phyloP scores from a whole-genome alignment of 2,797 vertebrate genomes.

The Pseudocheirus occidentalis region DNA sequence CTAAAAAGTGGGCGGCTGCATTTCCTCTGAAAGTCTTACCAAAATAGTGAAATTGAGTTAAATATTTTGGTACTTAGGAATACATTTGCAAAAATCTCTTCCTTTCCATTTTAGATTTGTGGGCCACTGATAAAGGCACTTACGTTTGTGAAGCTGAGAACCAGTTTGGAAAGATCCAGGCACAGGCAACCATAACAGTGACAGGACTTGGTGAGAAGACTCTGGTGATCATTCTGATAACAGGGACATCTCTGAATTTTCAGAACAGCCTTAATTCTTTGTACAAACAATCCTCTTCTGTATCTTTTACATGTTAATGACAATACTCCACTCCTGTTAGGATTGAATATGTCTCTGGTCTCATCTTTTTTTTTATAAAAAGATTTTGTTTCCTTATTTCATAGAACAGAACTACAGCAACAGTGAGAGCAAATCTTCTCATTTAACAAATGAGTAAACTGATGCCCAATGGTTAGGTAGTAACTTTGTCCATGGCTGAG shows the following conservation, averaged over 20 bases:
- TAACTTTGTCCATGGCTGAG: neutral
- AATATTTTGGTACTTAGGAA: neutral
- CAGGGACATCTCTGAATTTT: neutral
- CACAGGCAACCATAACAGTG: slow-evolving; percentile 88
- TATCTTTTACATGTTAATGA: neutral
- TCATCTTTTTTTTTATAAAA: neutral
- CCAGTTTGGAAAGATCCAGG: slow-evolving; percentile 93
- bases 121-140: slow-evolving; percentile 92
- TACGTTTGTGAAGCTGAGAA: slow-evolving; percentile 97
- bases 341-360: neutral
- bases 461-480: neutral
- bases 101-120: slow-evolving; percentile 87
- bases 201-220: slow-evolving; percentile 93
- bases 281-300: neutral
- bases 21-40: slow-evolving; percentile 6
- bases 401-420: neutral
- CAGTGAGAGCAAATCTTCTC: neutral
- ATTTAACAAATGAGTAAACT: slow-evolving; percentile 28
- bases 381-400: slow-evolving; percentile 22
- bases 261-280: neutral
- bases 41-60: slow-evolving; percentile 13
- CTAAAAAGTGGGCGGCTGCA: neutral
- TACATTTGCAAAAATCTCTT: neutral
- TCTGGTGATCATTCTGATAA: neutral
- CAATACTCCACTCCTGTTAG: neutral